phyloP scores from a whole-genome alignment of 2,113 vertebrate species.

The Malurus alboscapulatus region DNA sequence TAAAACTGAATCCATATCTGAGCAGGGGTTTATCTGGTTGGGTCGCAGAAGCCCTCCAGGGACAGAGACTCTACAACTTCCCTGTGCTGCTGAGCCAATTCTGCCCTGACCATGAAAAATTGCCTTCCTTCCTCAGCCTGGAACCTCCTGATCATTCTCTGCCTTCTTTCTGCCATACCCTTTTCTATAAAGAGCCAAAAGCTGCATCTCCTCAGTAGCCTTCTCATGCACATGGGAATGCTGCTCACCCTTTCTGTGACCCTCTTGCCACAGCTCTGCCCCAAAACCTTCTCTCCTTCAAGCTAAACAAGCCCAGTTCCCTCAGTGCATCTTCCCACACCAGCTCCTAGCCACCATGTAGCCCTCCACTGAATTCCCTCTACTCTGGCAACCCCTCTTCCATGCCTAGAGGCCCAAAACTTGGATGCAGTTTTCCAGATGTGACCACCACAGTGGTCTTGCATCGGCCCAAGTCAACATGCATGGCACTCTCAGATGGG shows the following conservation, averaged over 20 bases:
- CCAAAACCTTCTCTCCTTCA: background rate
- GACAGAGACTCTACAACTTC: background rate
- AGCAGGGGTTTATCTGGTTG: background rate
- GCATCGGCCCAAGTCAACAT: accelerated
- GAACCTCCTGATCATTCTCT: background rate
- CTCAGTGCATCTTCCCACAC: background rate
- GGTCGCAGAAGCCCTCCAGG: background rate
- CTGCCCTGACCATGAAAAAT: background rate
- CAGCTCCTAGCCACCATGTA: background rate
- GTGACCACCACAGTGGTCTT: background rate
- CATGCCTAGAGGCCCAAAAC: background rate
- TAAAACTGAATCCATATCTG: background rate
- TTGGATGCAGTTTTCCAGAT: background rate
- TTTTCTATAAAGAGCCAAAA: background rate
- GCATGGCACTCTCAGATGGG: accelerated
- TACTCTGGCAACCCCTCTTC: background rate
- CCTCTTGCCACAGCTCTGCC: accelerated
- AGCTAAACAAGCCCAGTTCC: background rate
- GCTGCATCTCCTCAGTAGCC: background rate
- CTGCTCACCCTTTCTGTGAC: background rate
- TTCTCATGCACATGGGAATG: background rate
- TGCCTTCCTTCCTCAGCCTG: background rate
- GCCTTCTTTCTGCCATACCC: background rate
- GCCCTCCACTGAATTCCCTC: background rate
- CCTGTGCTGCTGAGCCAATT: background rate